phyloP scores from a whole-genome alignment of 2,888 invertebrate genomes.

The Eupithecia centaureata region DNA sequence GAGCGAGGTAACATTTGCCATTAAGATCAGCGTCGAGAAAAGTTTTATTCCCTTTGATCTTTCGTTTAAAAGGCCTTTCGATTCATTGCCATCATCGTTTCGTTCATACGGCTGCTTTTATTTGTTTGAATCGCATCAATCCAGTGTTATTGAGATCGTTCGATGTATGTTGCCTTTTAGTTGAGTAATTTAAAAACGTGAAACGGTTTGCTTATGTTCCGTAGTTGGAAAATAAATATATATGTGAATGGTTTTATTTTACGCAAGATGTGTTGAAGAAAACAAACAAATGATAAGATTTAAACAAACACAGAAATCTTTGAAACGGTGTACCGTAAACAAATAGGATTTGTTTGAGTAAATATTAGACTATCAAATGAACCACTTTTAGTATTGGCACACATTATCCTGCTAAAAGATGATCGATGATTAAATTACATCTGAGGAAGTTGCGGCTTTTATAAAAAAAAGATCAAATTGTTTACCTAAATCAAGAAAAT shows the following conservation, averaged over 20 bases:
- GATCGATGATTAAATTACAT: slow-evolving; percentile 3
- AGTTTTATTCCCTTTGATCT: slow-evolving; percentile 57
- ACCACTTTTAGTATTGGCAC: slow-evolving; percentile 26
- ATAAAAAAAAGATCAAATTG: too few species aligned
- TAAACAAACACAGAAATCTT: slow-evolving; percentile 33
- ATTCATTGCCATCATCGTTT: slow-evolving; percentile 46
- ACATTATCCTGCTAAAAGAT: slow-evolving; percentile 9
- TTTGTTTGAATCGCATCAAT: slow-evolving; percentile 21
- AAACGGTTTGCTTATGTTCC: not conserved
- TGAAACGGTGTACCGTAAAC: slow-evolving; percentile 29
- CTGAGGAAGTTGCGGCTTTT: not conserved
- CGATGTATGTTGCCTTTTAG: not conserved
- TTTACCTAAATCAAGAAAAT: not conserved
- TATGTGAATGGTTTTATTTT: slow-evolving; percentile 13
- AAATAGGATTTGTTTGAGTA: slow-evolving; percentile 32
- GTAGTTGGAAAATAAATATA: not conserved
- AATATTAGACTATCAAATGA: slow-evolving; percentile 30
- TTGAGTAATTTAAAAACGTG: not conserved
- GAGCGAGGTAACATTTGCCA: slow-evolving; percentile 62
- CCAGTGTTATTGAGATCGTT: slow-evolving; percentile 8
- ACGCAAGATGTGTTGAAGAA: slow-evolving; percentile 23
- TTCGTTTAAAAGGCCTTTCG: slow-evolving; percentile 45
- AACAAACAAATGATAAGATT: slow-evolving; percentile 32
- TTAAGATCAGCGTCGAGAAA: slow-evolving; percentile 55
- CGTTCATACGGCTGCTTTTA: slow-evolving; percentile 28